Evolutionary conservation across 2,797 vertebrate genomes (phyloP), one percentile per base, ranked within the genome.

Genomic region (Centroberyx gerrardi): DNA sequence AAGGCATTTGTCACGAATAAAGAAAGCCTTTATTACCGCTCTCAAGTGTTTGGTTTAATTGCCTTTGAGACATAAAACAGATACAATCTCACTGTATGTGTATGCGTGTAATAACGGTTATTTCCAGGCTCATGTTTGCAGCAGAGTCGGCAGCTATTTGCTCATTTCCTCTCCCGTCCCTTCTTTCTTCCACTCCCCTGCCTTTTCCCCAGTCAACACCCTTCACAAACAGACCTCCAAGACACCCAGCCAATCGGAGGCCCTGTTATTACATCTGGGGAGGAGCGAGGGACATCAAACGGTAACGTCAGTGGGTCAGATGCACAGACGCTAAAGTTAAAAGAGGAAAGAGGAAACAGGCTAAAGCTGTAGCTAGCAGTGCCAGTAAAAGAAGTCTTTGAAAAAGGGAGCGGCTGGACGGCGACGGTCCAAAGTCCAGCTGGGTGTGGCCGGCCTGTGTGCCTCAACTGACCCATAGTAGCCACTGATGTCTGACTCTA

Each of bases 51-150:
- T 31, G 0, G 28, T 83, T 81, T 77, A 53, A 51, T 14, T 13
- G 62, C 54, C 56, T 72, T 4, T 17, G 17, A 80, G 53, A 84
- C 18, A 71, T 61, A 40, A 86, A 86, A 67, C 72, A 59, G 51
- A 87, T 80, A 40, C 4, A 0, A 49, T 76, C 59, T 77, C 15
- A 5, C 4, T 62, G 58, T 51, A 65, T 80, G 48, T 51, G 44
- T 72, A 46, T 13, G 0, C 14, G 33, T 28, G 42, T 69, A 71
- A 77, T 84, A 22, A 67, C 2, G 18, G 62, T 72, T 68, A 69
- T 76, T 86, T 83, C 54, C 61, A 79, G 58, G 38, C 22, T 52
- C 40, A 7, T 29, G 68, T 5, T 13, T 61, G 42, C 14, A 62
- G 22, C 28, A 48, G 62, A 28, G 42, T 51, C 17, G 28, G 28